Evolutionary conservation across 2,888 invertebrate species (phyloP), one percentile per base, ranked within the genome.

Genomic region (Brachynemurus nebulosus): DNA sequence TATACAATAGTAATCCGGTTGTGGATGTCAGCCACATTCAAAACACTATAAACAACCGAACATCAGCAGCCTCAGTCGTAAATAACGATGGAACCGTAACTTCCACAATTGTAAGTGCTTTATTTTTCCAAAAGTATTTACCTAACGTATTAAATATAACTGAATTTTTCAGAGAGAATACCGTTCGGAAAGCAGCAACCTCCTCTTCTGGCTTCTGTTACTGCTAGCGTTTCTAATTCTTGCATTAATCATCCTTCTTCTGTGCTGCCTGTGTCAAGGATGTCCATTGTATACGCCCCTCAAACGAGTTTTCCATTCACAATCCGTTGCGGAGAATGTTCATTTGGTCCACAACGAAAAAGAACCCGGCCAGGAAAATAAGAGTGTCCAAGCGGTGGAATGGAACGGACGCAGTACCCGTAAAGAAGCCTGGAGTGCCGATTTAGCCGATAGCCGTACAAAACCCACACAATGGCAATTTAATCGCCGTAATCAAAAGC

Each of bases 371-470:
- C 76, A 72, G 66, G 79, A 80, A 69, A 80, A 76, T 70, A 81
- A 81, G 71, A 77, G 80, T 56, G 74, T 81, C 61, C 80, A 80
- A 72, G 76, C 78, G 55, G 78, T 76, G 50, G 82, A 82, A 60
- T 82, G 82, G 82, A 70, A 70, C 59, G 77, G 79, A 57, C 70
- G 79, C 59, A 27, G 18, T 9, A 27, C 27, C 8, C 44, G 44
- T 3, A 75, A 82, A 59, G 86, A 88, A 70, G 88, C 88, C 21
- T 89, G 88, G 88, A 86, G 86, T 57, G 86, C 86, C 33, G 85
- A 85, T 62, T 76, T 73, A 57, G 65, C 70, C 58, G 76, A 77
- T 66, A 68, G 72, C 59, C 70, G 76, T 63, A 76, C 77, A 54
- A 76, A 74, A 59, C 74, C 78, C 52, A 77, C 75, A 44, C 77